Evolutionary conservation across 2,113 vertebrate genomes (phyloP).

Genomic region (Tachysurus vachellii): DNA sequence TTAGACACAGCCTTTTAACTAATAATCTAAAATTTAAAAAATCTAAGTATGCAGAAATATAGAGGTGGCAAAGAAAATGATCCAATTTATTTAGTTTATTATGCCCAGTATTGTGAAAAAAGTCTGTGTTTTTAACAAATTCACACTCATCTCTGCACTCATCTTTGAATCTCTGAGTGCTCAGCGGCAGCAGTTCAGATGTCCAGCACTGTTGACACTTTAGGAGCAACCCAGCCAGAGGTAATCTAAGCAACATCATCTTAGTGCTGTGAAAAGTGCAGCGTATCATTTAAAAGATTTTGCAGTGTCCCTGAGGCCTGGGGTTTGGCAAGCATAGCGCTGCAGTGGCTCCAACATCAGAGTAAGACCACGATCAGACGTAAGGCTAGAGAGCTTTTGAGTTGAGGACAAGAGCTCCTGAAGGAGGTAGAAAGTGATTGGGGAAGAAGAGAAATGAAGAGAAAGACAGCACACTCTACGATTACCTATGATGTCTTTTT

Average conservation of each 20-base stretch:
- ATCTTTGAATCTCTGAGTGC: not conserved
- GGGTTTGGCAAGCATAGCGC: constrained; percentile 34
- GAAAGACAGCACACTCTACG: not conserved
- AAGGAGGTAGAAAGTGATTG: constrained; percentile 43
- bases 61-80: too few species aligned
- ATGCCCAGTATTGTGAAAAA: not conserved
- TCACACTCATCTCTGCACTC: not conserved
- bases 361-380: constrained; percentile 54
- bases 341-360: constrained; percentile 50
- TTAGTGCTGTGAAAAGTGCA: constrained; percentile 11
- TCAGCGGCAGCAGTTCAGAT: not conserved
- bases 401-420: constrained; percentile 59
- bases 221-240: not conserved
- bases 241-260: not conserved
- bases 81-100: too few species aligned
- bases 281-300: not conserved
- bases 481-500: constrained; percentile 19
- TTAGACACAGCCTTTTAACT: not conserved
- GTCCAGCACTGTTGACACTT: not conserved
- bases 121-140: not conserved
- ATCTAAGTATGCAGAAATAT: not conserved
- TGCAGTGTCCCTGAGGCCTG: constrained; percentile 20
- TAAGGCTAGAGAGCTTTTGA: constrained; percentile 60
- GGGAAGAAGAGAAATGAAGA: constrained; percentile 7
- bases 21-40: not conserved